Evolutionary conservation across 2,113 vertebrate species (phyloP), one percentile per base, ranked within the genome.

Genomic region (Tyto alba): DNA sequence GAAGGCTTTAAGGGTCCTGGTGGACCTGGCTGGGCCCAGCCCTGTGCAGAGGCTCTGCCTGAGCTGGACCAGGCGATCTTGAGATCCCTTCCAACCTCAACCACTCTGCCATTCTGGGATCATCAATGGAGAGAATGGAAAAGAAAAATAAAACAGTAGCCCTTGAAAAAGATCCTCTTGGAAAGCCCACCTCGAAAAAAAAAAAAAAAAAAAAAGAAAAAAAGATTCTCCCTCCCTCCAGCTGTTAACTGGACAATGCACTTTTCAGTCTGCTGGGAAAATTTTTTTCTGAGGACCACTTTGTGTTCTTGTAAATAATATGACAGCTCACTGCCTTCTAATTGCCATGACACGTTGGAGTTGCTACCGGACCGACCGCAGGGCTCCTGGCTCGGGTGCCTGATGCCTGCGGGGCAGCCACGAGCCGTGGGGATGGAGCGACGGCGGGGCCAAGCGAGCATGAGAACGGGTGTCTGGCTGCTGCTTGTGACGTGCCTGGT

Each of bases 381-480:
- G 45, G 27, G 52, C 63, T 93, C 68, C 63, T 53, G 7, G 0
- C 30, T 55, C 8, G 0, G n/a, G 32, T 38, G 56, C 36, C 40
- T 0, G 1, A 0, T 53, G 40, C 22, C 74, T 21, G 0, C 2
- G 1, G 63, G 60, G 77, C 69, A 69, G 56, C 6, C 1, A 0
- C 5, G 14, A 91, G 57, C 52, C 1, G 1, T 52, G 47, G 13
- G 27, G 32, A 59, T 0, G 5, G 79, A 38, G 30, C 1, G 2
- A 4, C 13, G 27, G 38, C 1, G 2, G 34, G 29, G 41, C 50
- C 53, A 53, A 25, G 57, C 0, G 0, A 56, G n/a, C 45, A 55
- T 0, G 0, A 64, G 11, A 29, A 22, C 2, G 0, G 62, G 47
- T 0, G 1, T 32, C 16, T 0, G 3, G 27, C 52, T 89, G 52